These are phyloP conservation scores for Drosophila quinaria DNA, from an alignment of 2,888 invertebrate species.

Conservation along the genomic window DNA sequence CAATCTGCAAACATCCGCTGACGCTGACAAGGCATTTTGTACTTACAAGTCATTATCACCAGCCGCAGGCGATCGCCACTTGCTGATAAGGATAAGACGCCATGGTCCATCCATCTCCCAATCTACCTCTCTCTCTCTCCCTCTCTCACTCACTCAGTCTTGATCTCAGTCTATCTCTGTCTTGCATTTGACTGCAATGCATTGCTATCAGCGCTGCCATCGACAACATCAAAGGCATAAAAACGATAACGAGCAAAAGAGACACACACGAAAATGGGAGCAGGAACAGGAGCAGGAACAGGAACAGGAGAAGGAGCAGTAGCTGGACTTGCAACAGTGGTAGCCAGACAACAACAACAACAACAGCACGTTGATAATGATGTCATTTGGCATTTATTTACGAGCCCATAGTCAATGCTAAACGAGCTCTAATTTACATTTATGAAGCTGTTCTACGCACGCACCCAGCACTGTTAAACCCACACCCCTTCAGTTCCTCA, in stretches of 20 bases:
- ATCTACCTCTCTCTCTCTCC: neutral
- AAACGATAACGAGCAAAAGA: conserved; percentile 69
- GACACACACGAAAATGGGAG: conserved; percentile 54
- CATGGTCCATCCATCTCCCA: conserved; percentile 5
- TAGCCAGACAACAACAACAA: conserved; percentile 29
- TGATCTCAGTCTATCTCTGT: neutral
- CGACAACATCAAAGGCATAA: conserved; percentile 74
- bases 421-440: conserved; percentile 85
- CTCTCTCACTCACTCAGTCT: neutral
- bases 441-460: conserved; percentile 84
- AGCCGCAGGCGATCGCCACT: conserved; percentile 68
- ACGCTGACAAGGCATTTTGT: conserved; percentile 84
- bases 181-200: neutral
- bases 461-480: conserved; percentile 58
- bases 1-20: conserved; percentile 38
- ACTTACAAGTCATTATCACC: conserved; percentile 84
- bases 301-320: neutral
- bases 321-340: conserved; percentile 18
- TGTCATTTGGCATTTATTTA: conserved; percentile 85
- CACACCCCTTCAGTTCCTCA: neutral
- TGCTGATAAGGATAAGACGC: conserved; percentile 65
- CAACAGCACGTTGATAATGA: conserved; percentile 79
- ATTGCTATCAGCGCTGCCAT: conserved; percentile 69
- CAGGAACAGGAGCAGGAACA: conserved; percentile 20
- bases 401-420: conserved; percentile 83